Conservation (phyloP, 2,797 vertebrate species). For the Sibirionetta formosa region DNA sequence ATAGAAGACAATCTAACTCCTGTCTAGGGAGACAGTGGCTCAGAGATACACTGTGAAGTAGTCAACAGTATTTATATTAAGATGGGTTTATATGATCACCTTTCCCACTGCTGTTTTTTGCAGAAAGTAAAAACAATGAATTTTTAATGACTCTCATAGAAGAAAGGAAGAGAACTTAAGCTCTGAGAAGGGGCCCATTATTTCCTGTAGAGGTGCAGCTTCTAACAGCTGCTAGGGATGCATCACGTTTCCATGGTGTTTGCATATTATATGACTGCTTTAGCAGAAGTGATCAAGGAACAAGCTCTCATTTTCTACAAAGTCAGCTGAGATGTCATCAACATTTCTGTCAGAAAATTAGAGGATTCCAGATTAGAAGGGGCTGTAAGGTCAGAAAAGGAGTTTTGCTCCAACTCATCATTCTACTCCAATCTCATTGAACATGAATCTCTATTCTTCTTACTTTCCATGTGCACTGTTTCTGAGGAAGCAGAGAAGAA, state of each 20-base stretch:
- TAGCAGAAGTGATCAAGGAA: not conserved
- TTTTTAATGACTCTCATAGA: not conserved
- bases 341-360: not conserved
- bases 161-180: not conserved
- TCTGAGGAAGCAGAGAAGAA: not conserved
- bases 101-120: not conserved
- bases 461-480: rapidly evolving
- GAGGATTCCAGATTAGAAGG: not conserved
- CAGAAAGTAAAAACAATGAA: not conserved
- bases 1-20: not conserved
- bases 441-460: rapidly evolving
- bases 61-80: not conserved
- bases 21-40: not conserved
- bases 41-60: not conserved
- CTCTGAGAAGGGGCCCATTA: not conserved
- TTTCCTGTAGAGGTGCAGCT: not conserved
- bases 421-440: not conserved
- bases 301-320: not conserved
- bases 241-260: not conserved
- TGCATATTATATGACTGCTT: not conserved
- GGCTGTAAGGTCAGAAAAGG: not conserved
- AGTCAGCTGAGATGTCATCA: not conserved
- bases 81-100: not conserved
- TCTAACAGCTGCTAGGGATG: not conserved
- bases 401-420: not conserved